Evolutionary conservation across 2,888 invertebrate genomes (phyloP), one percentile per base, ranked within the genome.

Genomic region (Catocala fraxini): DNA sequence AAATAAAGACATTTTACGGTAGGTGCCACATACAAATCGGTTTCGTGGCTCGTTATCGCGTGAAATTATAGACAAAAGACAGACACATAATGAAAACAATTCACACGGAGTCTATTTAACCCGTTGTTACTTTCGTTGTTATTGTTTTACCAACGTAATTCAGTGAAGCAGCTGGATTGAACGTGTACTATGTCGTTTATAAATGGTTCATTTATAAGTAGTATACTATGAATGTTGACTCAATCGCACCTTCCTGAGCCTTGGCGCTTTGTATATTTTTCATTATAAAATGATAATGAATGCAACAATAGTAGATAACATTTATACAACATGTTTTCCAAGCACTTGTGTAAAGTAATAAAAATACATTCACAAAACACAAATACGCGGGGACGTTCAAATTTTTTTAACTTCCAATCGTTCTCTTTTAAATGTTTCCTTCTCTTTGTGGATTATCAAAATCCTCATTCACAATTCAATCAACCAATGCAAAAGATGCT

Each of bases 361-460:
- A 59, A 58, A 54, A 58, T 46, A 48, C 11, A 65, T 56, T 65
- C 51, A 59, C 51, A 45, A 63, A 59, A 65, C 59, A 65, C 63
- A 60, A 43, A 54, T 15, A 15, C 61, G 52, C 51, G 25, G 34
- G 52, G 62, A 63, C 71, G 51, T 67, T 65, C n/a, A 59, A 33
- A 73, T 81, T 82, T 82, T 81, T 51, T 34, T 51, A 10, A 66
- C 62, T 68, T 68, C 65, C 68, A 58, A 72, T 71, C 77, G 72
- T 78, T 69, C 67, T 73, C 73, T 81, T 83, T 79, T 69, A 73
- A 77, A 80, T 72, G 71, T 63, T 73, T 77, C 84, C 65, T 41
- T 59, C 58, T 80, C 85, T 86, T 85, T 87, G 82, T 83, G 71
- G 76, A 73, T 77, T 74, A 80, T 87, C 89, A 87, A 84, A 85